Conservation (phyloP, 2,797 vertebrate genomes). For the Lepus oiostolus region DNA sequence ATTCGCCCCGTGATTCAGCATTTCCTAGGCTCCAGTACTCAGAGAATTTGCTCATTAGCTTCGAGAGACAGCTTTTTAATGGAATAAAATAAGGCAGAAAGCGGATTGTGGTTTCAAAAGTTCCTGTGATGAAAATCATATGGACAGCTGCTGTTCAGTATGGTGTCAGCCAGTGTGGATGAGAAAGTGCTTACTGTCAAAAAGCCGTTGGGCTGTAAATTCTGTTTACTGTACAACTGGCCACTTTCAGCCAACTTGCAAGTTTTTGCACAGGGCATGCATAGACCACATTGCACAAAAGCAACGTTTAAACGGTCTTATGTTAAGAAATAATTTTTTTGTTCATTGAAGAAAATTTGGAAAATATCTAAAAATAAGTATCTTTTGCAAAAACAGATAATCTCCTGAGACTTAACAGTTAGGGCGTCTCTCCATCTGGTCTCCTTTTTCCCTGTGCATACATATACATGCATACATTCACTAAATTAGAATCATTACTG, state of each 20-base stretch:
- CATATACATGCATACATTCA: conserved; percentile 45
- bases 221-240: conserved; percentile 71
- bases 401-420: conserved; percentile 69
- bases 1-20: conserved; percentile 73
- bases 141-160: conserved; percentile 78
- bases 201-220: conserved; percentile 65
- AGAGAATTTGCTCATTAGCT: conserved; percentile 76
- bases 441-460: neutral
- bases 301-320: neutral
- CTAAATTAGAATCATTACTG: conserved; percentile 46
- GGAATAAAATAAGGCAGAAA: conserved; percentile 59
- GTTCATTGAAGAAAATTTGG: conserved; percentile 50
- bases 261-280: neutral
- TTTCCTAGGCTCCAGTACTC: conserved; percentile 51
- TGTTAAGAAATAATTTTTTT: conserved; percentile 40
- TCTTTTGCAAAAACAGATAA: conserved; percentile 56
- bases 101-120: conserved; percentile 71
- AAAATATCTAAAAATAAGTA: conserved; percentile 59
- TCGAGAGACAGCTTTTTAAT: conserved; percentile 69
- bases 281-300: neutral
- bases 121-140: conserved; percentile 72
- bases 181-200: conserved; percentile 66
- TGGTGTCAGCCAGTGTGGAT: conserved; percentile 60
- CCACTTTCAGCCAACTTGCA: neutral
- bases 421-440: conserved; percentile 62